phyloP scores from a whole-genome alignment of 1,140 invertebrate species.

The Drosophila nasuta region DNA sequence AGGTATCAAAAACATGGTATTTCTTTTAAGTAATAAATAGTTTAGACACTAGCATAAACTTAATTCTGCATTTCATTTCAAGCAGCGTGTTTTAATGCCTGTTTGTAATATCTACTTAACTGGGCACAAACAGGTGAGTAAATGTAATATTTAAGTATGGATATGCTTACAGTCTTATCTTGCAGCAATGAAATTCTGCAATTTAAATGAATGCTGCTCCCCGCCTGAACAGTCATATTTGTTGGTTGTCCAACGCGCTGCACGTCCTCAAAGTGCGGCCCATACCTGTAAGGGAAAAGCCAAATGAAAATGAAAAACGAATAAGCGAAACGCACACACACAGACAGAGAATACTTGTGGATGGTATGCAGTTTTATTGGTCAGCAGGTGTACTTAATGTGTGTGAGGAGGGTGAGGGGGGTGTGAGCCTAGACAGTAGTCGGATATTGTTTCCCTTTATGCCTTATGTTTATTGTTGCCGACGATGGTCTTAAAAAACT shows the following conservation, averaged over 20 bases:
- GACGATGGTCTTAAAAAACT: slow-evolving; percentile 35
- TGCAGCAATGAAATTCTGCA: slow-evolving; percentile 93
- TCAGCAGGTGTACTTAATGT: slow-evolving; percentile 23
- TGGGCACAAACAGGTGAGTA: slow-evolving; percentile 1
- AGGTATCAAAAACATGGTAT: no score
- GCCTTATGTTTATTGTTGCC: slow-evolving; percentile 44
- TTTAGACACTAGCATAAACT: background rate
- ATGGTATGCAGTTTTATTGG: slow-evolving; percentile 42
- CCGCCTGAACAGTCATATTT: slow-evolving; percentile 92
- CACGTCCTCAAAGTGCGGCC: slow-evolving; percentile 89
- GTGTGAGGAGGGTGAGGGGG: background rate
- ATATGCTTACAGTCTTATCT: slow-evolving; percentile 92
- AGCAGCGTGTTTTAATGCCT: background rate
- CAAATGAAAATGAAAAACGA: slow-evolving; percentile 22
- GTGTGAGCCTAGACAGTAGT: slow-evolving; percentile 4
- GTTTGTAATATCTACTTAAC: slow-evolving; percentile 6
- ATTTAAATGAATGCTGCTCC: slow-evolving; percentile 91
- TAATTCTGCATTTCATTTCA: background rate
- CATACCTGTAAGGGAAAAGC: slow-evolving; percentile 86
- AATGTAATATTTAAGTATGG: background rate
- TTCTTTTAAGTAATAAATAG: background rate
- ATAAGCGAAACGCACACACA: slow-evolving; percentile 11
- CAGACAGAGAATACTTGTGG: background rate
- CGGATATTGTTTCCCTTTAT: slow-evolving; percentile 36
- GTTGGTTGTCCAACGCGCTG: slow-evolving; percentile 87